These are phyloP conservation scores for Unio delphinus DNA, from an alignment of 2,888 invertebrate species.

Conservation along the genomic window DNA sequence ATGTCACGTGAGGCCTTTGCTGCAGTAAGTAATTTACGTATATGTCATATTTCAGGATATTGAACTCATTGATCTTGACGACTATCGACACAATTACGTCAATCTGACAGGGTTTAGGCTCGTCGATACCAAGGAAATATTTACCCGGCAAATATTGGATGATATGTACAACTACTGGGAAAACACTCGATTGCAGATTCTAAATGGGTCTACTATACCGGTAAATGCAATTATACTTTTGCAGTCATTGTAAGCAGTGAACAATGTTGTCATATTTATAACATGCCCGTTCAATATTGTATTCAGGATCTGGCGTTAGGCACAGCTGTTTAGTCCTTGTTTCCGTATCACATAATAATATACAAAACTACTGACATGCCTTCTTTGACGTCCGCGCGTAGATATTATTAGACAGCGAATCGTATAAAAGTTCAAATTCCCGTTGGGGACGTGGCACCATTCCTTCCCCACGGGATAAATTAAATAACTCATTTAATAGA, in stretches of 20 bases:
- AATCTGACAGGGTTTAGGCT: slow-evolving; percentile 95
- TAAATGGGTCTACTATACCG: slow-evolving; percentile 53
- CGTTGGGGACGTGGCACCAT: too few relatives aligned
- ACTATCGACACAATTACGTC: slow-evolving; percentile 91
- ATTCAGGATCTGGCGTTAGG: too few relatives aligned
- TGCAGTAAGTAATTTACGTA: background rate
- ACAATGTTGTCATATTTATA: background rate
- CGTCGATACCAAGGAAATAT: slow-evolving; percentile 57
- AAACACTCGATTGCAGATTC: slow-evolving; percentile 55
- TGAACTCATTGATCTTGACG: slow-evolving; percentile 70
- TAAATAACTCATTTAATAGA: too few relatives aligned
- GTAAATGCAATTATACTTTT: slow-evolving; percentile 32
- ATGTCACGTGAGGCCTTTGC: background rate
- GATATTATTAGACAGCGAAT: too few relatives aligned
- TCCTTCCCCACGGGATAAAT: too few relatives aligned
- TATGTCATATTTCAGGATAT: slow-evolving; percentile 64
- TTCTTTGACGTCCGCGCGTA: too few relatives aligned
- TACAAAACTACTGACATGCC: too few relatives aligned
- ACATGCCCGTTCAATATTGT: too few relatives aligned
- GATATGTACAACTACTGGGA: slow-evolving; percentile 61
- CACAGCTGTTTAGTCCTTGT: too few relatives aligned
- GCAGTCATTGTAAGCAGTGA: background rate
- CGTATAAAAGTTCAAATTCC: too few relatives aligned
- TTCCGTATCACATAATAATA: too few relatives aligned
- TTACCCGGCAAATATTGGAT: slow-evolving; percentile 44